phyloP scores from a whole-genome alignment of 1,140 invertebrate species.

The Latrodectus geometricus region DNA sequence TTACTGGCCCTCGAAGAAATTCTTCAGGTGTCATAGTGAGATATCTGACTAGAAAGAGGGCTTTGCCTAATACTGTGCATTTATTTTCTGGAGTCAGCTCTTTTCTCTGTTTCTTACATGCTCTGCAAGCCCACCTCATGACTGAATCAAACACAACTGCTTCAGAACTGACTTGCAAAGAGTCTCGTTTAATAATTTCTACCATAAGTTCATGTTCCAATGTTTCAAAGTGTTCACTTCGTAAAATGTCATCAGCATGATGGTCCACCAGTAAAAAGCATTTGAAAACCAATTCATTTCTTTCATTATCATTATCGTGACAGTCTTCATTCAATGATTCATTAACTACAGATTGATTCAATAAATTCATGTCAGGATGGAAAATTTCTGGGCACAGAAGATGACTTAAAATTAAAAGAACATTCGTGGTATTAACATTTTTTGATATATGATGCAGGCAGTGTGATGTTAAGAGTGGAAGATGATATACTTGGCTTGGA shows the following conservation, averaged over 20 bases:
- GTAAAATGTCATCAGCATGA: conserved; percentile 74
- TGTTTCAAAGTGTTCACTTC: conserved; percentile 77
- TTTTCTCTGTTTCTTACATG: conserved; percentile 75
- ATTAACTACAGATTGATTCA: background rate
- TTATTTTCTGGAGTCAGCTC: conserved; percentile 75
- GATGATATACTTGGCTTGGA: conserved; percentile 78
- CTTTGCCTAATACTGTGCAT: conserved; percentile 74
- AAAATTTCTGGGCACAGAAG: conserved; percentile 37
- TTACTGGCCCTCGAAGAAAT: conserved; percentile 72
- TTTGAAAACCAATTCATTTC: conserved; percentile 72
- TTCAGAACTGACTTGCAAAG: conserved; percentile 63
- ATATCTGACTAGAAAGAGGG: conserved; percentile 77
- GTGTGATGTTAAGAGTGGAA: conserved; percentile 74
- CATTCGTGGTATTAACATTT: conserved; percentile 70
- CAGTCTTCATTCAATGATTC: conserved; percentile 38
- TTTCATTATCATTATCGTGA: conserved; percentile 42
- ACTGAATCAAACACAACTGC: conserved; percentile 62
- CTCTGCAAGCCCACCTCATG: conserved; percentile 76
- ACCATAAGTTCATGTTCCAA: conserved; percentile 74
- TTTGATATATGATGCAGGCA: conserved; percentile 75
- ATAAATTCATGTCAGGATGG: background rate
- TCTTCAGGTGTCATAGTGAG: conserved; percentile 75
- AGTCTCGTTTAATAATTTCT: conserved; percentile 74
- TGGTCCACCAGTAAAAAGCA: conserved; percentile 76
- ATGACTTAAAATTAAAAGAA: conserved; percentile 72